These are phyloP conservation scores for Plagodis pulveraria DNA, from an alignment of 2,888 invertebrate genomes.

Conservation along the genomic window DNA sequence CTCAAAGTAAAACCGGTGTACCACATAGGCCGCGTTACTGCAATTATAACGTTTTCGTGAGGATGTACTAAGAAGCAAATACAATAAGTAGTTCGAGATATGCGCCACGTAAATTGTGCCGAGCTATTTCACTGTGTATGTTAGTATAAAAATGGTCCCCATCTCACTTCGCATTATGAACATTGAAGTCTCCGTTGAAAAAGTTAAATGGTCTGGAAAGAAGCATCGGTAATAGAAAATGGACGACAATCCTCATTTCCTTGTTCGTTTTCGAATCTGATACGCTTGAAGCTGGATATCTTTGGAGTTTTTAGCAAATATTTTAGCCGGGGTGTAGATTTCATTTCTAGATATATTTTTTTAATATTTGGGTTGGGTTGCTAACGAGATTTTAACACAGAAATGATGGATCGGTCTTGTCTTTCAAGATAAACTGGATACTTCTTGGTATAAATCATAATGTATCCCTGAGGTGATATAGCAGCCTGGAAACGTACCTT, in stretches of 20 bases:
- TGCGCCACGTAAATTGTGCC: constrained; percentile 6
- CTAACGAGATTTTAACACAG: constrained; percentile 18
- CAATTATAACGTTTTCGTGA: no score
- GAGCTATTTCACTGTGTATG: constrained; percentile 26
- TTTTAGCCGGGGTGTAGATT: constrained; percentile 19
- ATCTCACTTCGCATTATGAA: constrained; percentile 56
- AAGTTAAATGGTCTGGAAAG: constrained; percentile 76
- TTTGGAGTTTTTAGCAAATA: constrained; percentile 37
- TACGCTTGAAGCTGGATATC: constrained; percentile 37
- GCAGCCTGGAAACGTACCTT: no score
- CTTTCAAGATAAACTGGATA: neutral
- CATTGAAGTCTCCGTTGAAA: constrained; percentile 67
- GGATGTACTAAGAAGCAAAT: no score
- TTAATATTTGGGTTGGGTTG: constrained; percentile 5
- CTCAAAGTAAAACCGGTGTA: no score
- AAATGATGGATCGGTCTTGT: neutral
- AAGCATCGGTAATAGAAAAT: constrained; percentile 74
- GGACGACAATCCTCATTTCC: constrained; percentile 74
- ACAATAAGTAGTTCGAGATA: no score
- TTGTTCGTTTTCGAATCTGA: constrained; percentile 60
- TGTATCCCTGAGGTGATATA: no score
- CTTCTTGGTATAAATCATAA: no score
- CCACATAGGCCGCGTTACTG: no score
- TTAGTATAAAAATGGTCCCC: constrained; percentile 28
- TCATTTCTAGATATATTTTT: constrained; percentile 16